These are phyloP conservation scores for Eciton burchellii DNA, from an alignment of 1,140 invertebrate species.

Conservation along the genomic window DNA sequence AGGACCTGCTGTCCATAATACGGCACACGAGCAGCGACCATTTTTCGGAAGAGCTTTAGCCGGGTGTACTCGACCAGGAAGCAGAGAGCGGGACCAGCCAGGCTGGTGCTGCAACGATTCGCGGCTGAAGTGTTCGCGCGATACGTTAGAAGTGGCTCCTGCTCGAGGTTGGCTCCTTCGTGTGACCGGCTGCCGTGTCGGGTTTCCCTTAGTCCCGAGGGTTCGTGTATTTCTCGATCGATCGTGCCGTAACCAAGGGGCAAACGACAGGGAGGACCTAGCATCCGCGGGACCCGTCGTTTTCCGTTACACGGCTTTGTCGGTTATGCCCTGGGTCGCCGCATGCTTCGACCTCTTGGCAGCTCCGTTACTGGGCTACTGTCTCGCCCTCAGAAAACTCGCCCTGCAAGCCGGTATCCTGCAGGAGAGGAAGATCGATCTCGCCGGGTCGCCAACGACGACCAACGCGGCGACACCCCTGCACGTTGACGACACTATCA, in stretches of 20 bases:
- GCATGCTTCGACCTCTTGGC: slow-evolving; percentile 80
- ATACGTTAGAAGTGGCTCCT: slow-evolving; percentile 69
- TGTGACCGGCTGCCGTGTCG: slow-evolving; percentile 20
- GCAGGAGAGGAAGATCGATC: slow-evolving; percentile 60
- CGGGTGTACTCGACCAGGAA: slow-evolving; percentile 39
- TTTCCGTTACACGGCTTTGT: background rate
- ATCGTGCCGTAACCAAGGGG: background rate
- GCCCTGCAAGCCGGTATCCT: slow-evolving; percentile 79
- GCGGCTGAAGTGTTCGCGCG: slow-evolving; percentile 35
- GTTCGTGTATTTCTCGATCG: slow-evolving; percentile 75
- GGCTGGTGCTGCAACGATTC: background rate
- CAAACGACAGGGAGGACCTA: background rate
- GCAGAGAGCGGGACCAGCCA: slow-evolving; percentile 37
- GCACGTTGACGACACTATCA: background rate
- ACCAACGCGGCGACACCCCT: background rate
- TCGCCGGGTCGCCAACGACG: slow-evolving; percentile 1
- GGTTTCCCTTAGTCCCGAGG: slow-evolving; percentile 43
- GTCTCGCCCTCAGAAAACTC: slow-evolving; percentile 78
- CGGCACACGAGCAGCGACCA: slow-evolving; percentile 85
- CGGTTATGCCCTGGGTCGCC: slow-evolving; percentile 82
- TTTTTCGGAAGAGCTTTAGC: slow-evolving; percentile 85
- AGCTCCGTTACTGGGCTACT: slow-evolving; percentile 80
- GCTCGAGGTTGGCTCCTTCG: slow-evolving; percentile 41
- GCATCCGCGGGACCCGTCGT: background rate
- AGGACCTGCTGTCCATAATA: slow-evolving; percentile 84